Percentiles rank a stretch among this genome's conserved stretches.
Conservation (phyloP, 2,888 invertebrate genomes). For the Pollenia angustigena region DNA sequence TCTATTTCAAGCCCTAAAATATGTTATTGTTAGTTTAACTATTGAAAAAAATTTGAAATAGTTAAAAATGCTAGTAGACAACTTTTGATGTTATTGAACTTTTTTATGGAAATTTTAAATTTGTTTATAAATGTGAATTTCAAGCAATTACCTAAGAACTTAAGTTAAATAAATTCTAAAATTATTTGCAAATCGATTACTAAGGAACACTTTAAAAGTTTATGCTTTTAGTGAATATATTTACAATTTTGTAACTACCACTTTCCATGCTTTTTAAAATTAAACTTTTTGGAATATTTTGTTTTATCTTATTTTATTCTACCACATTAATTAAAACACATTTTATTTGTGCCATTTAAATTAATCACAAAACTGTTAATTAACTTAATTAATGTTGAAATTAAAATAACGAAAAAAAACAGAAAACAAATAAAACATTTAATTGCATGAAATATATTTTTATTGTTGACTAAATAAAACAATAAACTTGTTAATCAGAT, state of each 20-base stretch:
- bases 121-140: neutral
- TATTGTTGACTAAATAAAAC: neutral
- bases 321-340: constrained; percentile 4
- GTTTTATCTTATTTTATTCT: neutral
- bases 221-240: neutral
- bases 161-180: too few relatives aligned
- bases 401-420: neutral
- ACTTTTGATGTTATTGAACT: too few relatives aligned
- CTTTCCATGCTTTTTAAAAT: neutral
- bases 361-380: constrained; percentile 51
- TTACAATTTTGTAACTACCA: neutral
- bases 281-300: too few relatives aligned
- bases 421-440: constrained; percentile 1
- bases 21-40: constrained; percentile 6
- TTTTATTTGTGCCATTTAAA: constrained; percentile 20
- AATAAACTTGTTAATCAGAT: neutral
- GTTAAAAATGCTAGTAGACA: too few relatives aligned
- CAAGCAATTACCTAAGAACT: too few relatives aligned
- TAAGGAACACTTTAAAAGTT: too few relatives aligned
- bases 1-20: neutral
- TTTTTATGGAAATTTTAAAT: too few relatives aligned
- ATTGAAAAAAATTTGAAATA: neutral
- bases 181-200: too few relatives aligned
- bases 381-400: constrained; percentile 36
- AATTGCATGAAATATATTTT: neutral